Conservation (phyloP, 2,797 vertebrate species). For the Eospalax fontanierii region DNA sequence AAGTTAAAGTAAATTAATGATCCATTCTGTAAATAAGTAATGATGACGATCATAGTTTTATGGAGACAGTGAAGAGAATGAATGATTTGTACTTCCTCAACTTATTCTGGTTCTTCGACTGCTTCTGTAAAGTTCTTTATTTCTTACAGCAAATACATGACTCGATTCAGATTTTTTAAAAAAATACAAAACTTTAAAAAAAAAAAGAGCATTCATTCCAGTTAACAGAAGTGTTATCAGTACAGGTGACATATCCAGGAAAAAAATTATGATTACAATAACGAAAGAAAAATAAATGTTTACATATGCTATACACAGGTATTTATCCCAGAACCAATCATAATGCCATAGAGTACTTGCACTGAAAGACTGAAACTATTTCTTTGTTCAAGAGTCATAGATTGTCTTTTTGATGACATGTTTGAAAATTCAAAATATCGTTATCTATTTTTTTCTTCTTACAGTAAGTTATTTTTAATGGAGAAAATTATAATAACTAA, state of each 20-base stretch:
- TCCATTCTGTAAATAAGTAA: slow-evolving; percentile 68
- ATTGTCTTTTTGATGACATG: slow-evolving; percentile 26
- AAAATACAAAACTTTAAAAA: neutral
- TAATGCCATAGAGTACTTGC: neutral
- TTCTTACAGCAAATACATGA: slow-evolving; percentile 20
- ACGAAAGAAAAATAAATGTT: slow-evolving; percentile 61
- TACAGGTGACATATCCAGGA: slow-evolving; percentile 17
- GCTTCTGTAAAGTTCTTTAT: slow-evolving; percentile 48
- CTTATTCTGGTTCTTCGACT: slow-evolving; percentile 35
- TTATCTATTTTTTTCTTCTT: slow-evolving; percentile 59
- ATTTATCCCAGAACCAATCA: slow-evolving; percentile 50
- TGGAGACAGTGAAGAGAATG: slow-evolving; percentile 52
- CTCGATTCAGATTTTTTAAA: slow-evolving; percentile 21
- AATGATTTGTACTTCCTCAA: slow-evolving; percentile 60
- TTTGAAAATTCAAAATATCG: slow-evolving; percentile 56
- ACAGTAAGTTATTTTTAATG: slow-evolving; percentile 27
- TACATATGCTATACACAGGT: slow-evolving; percentile 6
- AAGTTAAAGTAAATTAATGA: slow-evolving; percentile 78
- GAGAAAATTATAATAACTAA: slow-evolving; percentile 10
- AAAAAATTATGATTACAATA: slow-evolving; percentile 60
- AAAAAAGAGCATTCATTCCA: slow-evolving; percentile 56
- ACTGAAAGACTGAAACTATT: neutral
- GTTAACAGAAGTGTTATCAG: slow-evolving; percentile 9
- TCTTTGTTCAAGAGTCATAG: slow-evolving; percentile 41
- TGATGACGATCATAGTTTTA: slow-evolving; percentile 55